phyloP scores from a whole-genome alignment of 2,113 vertebrate genomes.

The Seriola aureovittata region DNA sequence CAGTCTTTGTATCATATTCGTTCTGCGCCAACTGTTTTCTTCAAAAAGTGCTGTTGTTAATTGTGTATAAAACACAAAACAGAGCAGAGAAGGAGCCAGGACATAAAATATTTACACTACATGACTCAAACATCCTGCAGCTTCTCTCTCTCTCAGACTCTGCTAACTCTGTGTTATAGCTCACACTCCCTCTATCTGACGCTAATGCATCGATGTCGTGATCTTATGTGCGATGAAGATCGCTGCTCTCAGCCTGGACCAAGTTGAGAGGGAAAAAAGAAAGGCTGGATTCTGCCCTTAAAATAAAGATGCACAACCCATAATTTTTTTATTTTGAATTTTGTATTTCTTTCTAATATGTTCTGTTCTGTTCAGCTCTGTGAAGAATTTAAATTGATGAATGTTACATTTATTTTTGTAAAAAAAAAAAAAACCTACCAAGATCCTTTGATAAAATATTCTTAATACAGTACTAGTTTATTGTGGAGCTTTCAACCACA shows the following conservation, averaged over 20 bases:
- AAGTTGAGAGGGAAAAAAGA: neutral
- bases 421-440: too few species aligned
- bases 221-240: too few species aligned
- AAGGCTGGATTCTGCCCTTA: neutral
- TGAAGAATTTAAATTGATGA: too few species aligned
- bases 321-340: too few species aligned
- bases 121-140: neutral
- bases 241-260: neutral
- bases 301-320: too few species aligned
- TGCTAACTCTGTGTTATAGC: conserved; percentile 26
- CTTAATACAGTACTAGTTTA: too few species aligned
- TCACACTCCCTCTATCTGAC: conserved; percentile 17
- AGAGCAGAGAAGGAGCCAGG: neutral
- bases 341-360: too few species aligned
- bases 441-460: too few species aligned
- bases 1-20: neutral
- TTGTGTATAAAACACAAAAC: conserved; percentile 2
- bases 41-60: neutral
- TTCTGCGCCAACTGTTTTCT: neutral
- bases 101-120: neutral
- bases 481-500: too few species aligned
- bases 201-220: conserved; percentile 22
- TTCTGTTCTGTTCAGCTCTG: too few species aligned
- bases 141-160: conserved; percentile 15
- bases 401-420: too few species aligned